phyloP scores from a whole-genome alignment of 2,888 invertebrate species.

The Scrobipalpa atriplicella region DNA sequence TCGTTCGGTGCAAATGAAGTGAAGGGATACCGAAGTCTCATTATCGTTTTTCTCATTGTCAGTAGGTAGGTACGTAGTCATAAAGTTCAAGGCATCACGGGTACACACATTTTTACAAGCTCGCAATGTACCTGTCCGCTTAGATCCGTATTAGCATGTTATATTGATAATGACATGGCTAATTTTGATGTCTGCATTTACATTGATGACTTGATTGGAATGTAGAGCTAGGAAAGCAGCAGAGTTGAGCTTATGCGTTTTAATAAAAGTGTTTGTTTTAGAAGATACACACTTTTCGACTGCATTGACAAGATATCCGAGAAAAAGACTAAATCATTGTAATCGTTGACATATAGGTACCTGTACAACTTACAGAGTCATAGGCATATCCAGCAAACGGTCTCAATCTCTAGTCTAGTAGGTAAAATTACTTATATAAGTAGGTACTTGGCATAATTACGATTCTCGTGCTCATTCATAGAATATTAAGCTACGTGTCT shows the following conservation, averaged over 20 bases:
- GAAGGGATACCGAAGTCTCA: slow-evolving; percentile 66
- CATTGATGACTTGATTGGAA: slow-evolving; percentile 27
- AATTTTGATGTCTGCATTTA: slow-evolving; percentile 13
- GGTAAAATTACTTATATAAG: neutral
- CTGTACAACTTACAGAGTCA: too few species aligned
- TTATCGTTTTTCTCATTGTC: slow-evolving; percentile 69
- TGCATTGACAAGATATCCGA: too few species aligned
- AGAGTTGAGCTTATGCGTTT: too few species aligned
- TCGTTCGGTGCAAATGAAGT: slow-evolving; percentile 56
- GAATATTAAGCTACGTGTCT: slow-evolving; percentile 39
- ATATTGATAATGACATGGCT: slow-evolving; percentile 7
- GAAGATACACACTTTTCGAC: too few species aligned
- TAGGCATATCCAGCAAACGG: too few species aligned
- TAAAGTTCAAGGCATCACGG: slow-evolving; percentile 65
- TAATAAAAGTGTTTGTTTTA: too few species aligned
- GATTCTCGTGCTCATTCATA: slow-evolving; percentile 33
- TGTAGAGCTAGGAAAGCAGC: neutral
- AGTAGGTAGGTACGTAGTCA: slow-evolving; percentile 37
- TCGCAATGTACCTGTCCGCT: slow-evolving; percentile 20
- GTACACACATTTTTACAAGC: slow-evolving; percentile 41
- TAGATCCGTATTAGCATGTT: slow-evolving; percentile 16
- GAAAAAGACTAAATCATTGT: too few species aligned
- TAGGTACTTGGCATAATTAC: neutral
- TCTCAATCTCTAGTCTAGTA: too few species aligned
- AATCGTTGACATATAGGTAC: too few species aligned